Evolutionary conservation across 2,113 vertebrate species (phyloP).

Genomic region (Perognathus longimembris): DNA sequence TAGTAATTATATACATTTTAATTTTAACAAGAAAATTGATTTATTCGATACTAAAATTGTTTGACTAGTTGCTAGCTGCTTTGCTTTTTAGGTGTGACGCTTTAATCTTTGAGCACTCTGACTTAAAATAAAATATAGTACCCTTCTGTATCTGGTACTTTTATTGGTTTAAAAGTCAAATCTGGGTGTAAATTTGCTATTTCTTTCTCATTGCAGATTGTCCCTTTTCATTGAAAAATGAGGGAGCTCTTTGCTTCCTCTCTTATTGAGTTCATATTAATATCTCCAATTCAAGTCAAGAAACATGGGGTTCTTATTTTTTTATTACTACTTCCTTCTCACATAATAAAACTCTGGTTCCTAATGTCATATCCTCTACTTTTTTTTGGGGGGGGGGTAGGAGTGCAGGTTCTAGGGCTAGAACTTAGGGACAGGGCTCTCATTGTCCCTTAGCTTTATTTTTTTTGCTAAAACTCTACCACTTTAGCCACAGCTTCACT

Average conservation of each 20-base stretch:
- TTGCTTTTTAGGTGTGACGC: background rate
- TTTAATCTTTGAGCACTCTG: conserved; percentile 30
- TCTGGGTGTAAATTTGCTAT: conserved; percentile 11
- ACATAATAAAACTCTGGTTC: background rate
- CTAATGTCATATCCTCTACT: background rate
- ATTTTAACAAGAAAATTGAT: background rate
- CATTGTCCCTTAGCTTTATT: too few species aligned
- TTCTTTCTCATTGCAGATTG: conserved; percentile 1
- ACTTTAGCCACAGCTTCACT: too few species aligned
- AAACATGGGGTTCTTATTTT: background rate
- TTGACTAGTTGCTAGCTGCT: background rate
- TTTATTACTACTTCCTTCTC: too few species aligned
- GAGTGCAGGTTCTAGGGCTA: too few species aligned
- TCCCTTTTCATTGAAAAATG: background rate
- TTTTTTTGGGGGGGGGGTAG: too few species aligned
- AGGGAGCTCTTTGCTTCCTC: background rate
- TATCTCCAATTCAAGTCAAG: background rate
- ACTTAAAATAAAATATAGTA: conserved; percentile 17
- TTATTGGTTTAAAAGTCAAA: conserved; percentile 53
- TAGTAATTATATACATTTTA: background rate
- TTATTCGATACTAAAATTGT: background rate
- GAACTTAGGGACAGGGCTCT: too few species aligned
- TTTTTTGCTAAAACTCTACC: too few species aligned
- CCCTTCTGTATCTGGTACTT: background rate
- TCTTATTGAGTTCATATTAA: background rate